phyloP scores from a whole-genome alignment of 2,797 vertebrate species.

The Triplophysa bombifrons region DNA sequence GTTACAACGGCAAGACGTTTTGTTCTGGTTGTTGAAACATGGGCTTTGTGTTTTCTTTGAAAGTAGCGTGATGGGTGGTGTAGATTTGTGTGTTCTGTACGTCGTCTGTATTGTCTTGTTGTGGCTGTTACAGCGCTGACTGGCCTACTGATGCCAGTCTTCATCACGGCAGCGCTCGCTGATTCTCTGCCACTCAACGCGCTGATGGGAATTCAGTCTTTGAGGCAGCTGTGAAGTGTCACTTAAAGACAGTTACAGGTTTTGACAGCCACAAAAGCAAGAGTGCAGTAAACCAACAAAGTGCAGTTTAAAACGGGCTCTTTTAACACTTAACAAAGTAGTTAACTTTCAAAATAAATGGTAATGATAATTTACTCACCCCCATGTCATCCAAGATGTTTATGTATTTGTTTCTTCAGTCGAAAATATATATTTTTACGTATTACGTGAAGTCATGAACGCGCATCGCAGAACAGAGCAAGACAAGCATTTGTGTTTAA shows the following conservation, averaged over 20 bases:
- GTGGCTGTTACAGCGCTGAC: slow-evolving; percentile 38
- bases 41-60: slow-evolving; percentile 70
- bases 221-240: slow-evolving; percentile 21
- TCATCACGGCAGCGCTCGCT: slow-evolving; percentile 48
- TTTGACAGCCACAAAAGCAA: slow-evolving; percentile 17
- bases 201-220: slow-evolving; percentile 19
- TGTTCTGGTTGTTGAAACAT: slow-evolving; percentile 56
- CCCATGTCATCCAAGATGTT: too few species aligned
- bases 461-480: too few species aligned
- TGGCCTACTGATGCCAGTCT: slow-evolving; percentile 38
- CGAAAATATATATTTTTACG: too few species aligned
- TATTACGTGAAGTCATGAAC: too few species aligned
- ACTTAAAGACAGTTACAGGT: slow-evolving; percentile 1
- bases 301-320: neutral
- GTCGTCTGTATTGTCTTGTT: slow-evolving; percentile 71
- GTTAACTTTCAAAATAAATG: too few species aligned
- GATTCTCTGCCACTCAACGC: slow-evolving; percentile 5
- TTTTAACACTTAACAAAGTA: neutral
- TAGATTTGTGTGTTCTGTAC: slow-evolving; percentile 68
- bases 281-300: neutral
- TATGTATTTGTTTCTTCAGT: too few species aligned
- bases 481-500: too few species aligned
- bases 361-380: too few species aligned
- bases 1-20: slow-evolving; percentile 62
- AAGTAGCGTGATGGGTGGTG: slow-evolving; percentile 69